Conservation (phyloP, 2,888 invertebrate genomes). For the Drosophila prolongata region DNA sequence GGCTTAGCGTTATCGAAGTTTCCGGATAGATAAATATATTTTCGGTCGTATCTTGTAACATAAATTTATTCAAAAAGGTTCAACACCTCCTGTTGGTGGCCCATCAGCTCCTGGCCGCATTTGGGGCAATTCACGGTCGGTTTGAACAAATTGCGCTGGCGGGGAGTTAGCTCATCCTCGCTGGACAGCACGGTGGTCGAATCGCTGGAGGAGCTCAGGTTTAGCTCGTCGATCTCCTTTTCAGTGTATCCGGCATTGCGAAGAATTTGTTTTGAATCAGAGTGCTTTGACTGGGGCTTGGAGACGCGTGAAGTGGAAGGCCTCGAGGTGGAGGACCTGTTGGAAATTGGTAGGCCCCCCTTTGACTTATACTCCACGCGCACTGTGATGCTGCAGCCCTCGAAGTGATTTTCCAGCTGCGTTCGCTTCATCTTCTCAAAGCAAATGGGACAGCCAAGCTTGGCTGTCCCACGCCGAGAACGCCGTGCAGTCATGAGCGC, state of each 20-base stretch:
- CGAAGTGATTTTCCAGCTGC: conserved; percentile 79
- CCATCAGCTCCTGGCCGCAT: conserved; percentile 78
- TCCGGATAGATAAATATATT: conserved; percentile 25
- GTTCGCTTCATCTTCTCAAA: conserved; percentile 80
- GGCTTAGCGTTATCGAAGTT: no score
- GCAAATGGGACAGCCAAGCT: conserved; percentile 82
- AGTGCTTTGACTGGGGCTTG: not conserved
- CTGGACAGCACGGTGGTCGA: conserved; percentile 21
- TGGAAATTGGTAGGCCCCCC: not conserved
- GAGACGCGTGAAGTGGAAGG: not conserved
- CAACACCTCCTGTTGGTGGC: conserved; percentile 66
- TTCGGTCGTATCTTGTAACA: conserved; percentile 88
- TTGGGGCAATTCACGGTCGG: conserved; percentile 78
- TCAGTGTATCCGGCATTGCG: conserved; percentile 74
- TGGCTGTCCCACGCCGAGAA: conserved; percentile 69
- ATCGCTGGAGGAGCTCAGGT: conserved; percentile 51
- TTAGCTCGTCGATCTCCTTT: conserved; percentile 55
- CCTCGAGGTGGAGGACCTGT: not conserved
- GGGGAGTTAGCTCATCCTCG: conserved; percentile 44
- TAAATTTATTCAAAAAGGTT: not conserved
- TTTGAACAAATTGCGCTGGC: conserved; percentile 67
- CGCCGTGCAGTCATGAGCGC: no score
- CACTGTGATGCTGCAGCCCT: conserved; percentile 82
- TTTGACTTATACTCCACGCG: conserved; percentile 57
- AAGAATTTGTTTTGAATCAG: conserved; percentile 43